Evolutionary conservation across 1,140 invertebrate genomes (phyloP).

Genomic region (Tenebrio molitor): DNA sequence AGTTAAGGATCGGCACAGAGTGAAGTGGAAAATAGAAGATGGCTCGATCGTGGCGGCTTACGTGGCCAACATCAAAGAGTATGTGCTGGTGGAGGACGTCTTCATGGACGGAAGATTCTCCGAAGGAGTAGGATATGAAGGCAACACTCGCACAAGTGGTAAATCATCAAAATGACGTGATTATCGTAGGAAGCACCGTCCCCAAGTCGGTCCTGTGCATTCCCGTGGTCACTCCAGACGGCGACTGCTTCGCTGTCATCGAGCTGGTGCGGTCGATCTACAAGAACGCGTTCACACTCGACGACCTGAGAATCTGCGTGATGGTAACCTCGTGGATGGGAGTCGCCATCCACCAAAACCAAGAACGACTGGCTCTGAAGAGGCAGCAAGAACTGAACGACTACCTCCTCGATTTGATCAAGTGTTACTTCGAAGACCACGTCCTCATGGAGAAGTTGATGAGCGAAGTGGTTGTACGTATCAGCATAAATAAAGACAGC

Average conservation of each 20-base stretch:
- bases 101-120: conserved; percentile 68
- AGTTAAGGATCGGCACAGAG: conserved; percentile 67
- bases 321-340: conserved; percentile 71
- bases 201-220: conserved; percentile 70
- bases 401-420: conserved; percentile 67
- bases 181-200: too few species aligned
- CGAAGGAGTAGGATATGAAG: conserved; percentile 64
- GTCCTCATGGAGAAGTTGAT: conserved; percentile 70
- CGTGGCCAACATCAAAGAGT: conserved; percentile 69
- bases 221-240: conserved; percentile 70
- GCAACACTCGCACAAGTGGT: not conserved
- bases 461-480: conserved; percentile 69
- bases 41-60: conserved; percentile 69
- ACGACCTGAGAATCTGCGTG: conserved; percentile 65
- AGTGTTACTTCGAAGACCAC: conserved; percentile 70
- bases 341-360: conserved; percentile 70
- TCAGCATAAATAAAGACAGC: too few species aligned
- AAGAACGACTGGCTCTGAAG: conserved; percentile 67
- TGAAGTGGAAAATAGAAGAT: conserved; percentile 69
- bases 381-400: conserved; percentile 68
- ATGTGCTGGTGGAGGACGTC: conserved; percentile 68
- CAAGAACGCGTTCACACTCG: conserved; percentile 59
- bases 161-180: too few species aligned
- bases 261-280: conserved; percentile 67
- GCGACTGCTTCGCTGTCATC: conserved; percentile 70